A percentile compares a stretch with the other conserved stretches of the same genome.
Evolutionary conservation across 2,797 vertebrate species (phyloP).

Genomic region (Dicrostonyx torquatus): DNA sequence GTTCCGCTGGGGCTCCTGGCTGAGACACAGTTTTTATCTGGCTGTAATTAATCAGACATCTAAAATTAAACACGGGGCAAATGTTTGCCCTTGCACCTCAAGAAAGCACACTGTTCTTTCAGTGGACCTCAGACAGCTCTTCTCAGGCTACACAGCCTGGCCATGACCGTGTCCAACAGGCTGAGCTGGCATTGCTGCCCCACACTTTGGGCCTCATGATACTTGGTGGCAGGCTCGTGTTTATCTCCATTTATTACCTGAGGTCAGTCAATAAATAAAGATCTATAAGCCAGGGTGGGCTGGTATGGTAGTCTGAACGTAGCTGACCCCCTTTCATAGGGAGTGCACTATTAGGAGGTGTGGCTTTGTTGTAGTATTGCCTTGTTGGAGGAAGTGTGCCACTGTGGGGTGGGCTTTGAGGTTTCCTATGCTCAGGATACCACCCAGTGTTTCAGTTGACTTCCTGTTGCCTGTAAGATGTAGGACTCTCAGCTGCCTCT

Average conservation of each 20-base stretch:
- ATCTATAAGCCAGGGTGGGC: not conserved
- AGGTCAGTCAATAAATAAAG: not conserved
- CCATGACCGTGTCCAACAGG: not conserved
- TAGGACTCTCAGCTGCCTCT: not conserved
- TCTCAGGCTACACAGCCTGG: not conserved
- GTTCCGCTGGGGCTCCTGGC: not conserved
- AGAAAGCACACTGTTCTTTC: not conserved
- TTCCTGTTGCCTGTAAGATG: not conserved
- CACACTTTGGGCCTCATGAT: not conserved
- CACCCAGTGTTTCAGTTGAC: not conserved
- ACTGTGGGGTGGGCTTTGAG: not conserved
- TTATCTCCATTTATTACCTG: not conserved
- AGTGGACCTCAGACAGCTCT: not conserved
- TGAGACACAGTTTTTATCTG: conserved; percentile 1
- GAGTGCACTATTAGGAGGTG: not conserved
- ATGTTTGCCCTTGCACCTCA: conserved; percentile 3
- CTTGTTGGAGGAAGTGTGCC: not conserved
- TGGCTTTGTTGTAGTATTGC: not conserved
- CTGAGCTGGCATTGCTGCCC: not conserved
- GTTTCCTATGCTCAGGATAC: not conserved
- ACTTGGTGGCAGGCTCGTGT: not conserved
- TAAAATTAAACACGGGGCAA: conserved; percentile 48
- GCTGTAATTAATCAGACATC: conserved; percentile 51
- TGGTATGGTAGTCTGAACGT: not conserved
- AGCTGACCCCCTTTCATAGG: not conserved